These are phyloP conservation scores for Protophormia terraenovae DNA, from an alignment of 2,888 invertebrate species.

Conservation along the genomic window DNA sequence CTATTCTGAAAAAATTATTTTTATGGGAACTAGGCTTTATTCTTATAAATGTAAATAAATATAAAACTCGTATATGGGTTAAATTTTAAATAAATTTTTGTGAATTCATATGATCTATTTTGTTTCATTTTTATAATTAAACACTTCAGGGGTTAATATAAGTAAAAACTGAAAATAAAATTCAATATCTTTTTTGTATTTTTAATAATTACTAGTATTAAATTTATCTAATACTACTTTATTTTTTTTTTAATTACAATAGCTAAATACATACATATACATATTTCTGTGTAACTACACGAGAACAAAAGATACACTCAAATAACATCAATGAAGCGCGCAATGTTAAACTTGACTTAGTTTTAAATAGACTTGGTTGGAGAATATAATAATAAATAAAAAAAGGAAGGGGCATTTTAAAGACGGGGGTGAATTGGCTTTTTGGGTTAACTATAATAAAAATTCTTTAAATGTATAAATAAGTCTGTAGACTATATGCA, in stretches of 20 bases:
- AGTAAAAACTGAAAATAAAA: not conserved
- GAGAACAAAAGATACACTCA: not conserved
- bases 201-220: not conserved
- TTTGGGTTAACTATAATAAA: too few species aligned
- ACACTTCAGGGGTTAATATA: not conserved
- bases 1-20: too few species aligned
- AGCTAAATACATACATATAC: not conserved
- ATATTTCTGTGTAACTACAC: not conserved
- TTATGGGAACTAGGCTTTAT: too few species aligned
- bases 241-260: too few species aligned
- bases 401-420: not conserved
- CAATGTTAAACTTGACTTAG: slow-evolving; percentile 39
- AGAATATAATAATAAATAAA: not conserved
- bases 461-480: too few species aligned
- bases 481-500: too few species aligned
- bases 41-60: too few species aligned
- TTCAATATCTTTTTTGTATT: not conserved
- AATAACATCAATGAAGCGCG: slow-evolving; percentile 9
- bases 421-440: too few species aligned
- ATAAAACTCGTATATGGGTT: too few species aligned
- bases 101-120: too few species aligned
- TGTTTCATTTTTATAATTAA: too few species aligned
- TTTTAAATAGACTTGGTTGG: not conserved
- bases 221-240: not conserved
- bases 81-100: too few species aligned